Conservation (phyloP, 2,113 vertebrate species). For the Nipponia nippon region DNA sequence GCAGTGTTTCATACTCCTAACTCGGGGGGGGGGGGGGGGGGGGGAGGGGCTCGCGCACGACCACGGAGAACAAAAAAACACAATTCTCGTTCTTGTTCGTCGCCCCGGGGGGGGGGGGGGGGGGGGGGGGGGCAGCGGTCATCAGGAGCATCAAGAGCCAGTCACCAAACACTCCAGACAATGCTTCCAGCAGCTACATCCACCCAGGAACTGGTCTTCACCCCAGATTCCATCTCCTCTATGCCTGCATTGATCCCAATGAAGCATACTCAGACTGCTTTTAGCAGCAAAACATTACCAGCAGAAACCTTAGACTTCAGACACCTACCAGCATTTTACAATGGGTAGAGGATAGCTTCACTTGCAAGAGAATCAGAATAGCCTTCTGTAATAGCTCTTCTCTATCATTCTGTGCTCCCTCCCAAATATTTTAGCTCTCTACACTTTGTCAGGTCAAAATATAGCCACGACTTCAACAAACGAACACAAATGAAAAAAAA, state of each 20-base stretch:
- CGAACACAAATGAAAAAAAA: not conserved
- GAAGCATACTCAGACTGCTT: not conserved
- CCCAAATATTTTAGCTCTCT: not conserved
- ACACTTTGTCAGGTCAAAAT: not conserved
- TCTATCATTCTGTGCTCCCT: not conserved
- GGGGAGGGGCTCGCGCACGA: too few species aligned
- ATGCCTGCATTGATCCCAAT: not conserved
- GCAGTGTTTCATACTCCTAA: not conserved
- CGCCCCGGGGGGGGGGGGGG: fast-evolving
- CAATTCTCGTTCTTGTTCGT: too few species aligned
- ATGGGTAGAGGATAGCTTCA: not conserved
- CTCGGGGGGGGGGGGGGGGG: too few species aligned
- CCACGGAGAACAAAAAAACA: too few species aligned
- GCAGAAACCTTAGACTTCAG: not conserved
- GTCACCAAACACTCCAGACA: not conserved
- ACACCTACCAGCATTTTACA: not conserved
- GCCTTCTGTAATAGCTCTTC: not conserved
- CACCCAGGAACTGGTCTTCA: not conserved
- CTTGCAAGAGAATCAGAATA: not conserved
- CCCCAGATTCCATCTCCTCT: not conserved
- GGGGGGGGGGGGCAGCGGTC: too few species aligned
- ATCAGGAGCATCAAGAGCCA: not conserved
- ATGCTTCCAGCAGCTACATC: not conserved
- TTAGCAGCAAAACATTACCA: not conserved
- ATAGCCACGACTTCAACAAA: not conserved